A percentile compares a stretch with the other conserved stretches of the same genome.
Conservation (phyloP, 2,888 invertebrate species). For the Tetragnatha montana region DNA sequence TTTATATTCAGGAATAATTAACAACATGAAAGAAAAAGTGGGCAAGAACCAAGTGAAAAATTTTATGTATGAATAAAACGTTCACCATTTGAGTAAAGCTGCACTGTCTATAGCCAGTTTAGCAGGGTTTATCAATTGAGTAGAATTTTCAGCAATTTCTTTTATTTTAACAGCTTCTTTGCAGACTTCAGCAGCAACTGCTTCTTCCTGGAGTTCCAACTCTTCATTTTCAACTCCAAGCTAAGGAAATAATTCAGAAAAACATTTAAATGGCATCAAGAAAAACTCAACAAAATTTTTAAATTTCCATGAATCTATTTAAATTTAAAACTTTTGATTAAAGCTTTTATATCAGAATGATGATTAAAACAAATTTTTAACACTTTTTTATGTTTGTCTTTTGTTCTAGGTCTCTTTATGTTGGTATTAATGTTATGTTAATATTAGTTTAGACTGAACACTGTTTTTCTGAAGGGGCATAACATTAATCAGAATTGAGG, state of each 20-base stretch:
- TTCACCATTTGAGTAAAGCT: conserved; percentile 16
- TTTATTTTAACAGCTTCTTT: conserved; percentile 72
- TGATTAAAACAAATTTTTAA: no score
- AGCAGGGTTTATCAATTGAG: conserved; percentile 72
- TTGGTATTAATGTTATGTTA: no score
- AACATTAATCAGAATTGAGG: no score
- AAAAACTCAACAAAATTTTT: not conserved
- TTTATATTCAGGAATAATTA: no score
- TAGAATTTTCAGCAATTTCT: conserved; percentile 67
- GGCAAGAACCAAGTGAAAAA: not conserved
- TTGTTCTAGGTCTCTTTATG: no score
- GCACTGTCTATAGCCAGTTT: conserved; percentile 69
- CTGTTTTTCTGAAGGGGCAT: no score
- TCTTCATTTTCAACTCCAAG: conserved; percentile 70
- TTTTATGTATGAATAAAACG: not conserved
- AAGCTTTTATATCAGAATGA: no score
- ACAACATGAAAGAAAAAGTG: not conserved
- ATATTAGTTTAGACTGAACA: no score
- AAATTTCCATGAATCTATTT: not conserved
- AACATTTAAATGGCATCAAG: not conserved
- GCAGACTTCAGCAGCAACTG: conserved; percentile 66
- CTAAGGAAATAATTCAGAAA: conserved; percentile 1
- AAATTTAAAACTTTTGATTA: no score
- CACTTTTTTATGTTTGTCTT: no score
- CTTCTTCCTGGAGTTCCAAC: conserved; percentile 72